Base-by-base conservation (phyloP, 2,888 invertebrate genomes). In the Disparrhopalites patrizii region DNA sequence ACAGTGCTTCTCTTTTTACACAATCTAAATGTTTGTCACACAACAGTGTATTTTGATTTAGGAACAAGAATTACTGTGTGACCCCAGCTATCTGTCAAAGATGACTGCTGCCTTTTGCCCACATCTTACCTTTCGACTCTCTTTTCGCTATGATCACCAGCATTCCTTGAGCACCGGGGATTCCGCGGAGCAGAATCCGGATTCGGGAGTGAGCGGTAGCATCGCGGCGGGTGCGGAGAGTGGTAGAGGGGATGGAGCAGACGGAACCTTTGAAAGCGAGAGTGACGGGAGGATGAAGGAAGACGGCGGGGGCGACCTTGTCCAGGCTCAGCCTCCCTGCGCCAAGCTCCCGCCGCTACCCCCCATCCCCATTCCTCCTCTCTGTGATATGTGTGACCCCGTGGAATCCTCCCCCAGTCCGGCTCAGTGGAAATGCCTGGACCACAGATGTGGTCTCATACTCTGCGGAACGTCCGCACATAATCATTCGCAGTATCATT, bases 401-500 rank as follows among this genome's bases (percentile, higher is more conserved):
- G 23, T 20, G 10, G 33, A 20, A 7, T 15, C n/a, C 13, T 15
- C n/a, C 7, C 54, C 54, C n/a, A n/a, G 13, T 10, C 36, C 15
- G 4, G 54, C 30, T 55, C 55, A 63, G 38, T 74, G 74, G 74
- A 64, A 68, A 56, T 74, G 74, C 57, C 38, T 74, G 28, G 74
- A 72, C 31, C 66, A 66, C 18, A 66, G 70, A 23, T 74, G 74
- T 55, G 70, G 69, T 43, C 51, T 67, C 1, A 30, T 70, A 7
- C 62, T 74, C 7, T 74, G 74, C 70, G 73, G 74, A 31, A 65
- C 69, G n/a, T 66, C 71, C 50, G 64, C 61, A 3, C 47, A 67
- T 47, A 72, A 74, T 66, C 74, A 74, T 71, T 71, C 74, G 25
- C 69, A 71, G 38, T 28, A 60, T 20, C 74, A 74, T 67, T 72